A percentile compares a stretch with the other conserved stretches of the same genome.
Evolutionary conservation across 2,888 invertebrate genomes (phyloP).

Genomic region (Lithophane semibrunnea): DNA sequence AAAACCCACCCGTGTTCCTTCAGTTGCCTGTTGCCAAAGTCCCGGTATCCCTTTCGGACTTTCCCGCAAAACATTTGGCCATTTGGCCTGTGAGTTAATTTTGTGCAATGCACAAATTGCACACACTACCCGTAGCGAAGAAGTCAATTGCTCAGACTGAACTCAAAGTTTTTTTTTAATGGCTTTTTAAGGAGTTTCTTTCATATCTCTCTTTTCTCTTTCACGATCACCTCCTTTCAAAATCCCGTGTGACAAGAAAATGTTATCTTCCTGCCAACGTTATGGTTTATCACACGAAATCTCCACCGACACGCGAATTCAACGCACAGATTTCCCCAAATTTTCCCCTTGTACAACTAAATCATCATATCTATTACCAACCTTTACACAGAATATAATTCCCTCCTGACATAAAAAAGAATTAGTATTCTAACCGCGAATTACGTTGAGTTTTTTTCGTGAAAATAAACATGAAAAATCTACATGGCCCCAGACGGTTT

Average conservation of each 20-base stretch:
- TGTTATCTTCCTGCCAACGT: neutral
- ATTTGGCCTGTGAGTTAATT: neutral
- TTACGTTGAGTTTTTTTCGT: conserved; percentile 31
- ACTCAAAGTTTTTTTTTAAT: no score
- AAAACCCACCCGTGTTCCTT: no score
- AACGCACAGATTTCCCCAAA: neutral
- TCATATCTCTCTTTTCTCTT: neutral
- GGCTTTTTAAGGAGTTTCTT: neutral
- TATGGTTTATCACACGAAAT: conserved; percentile 5
- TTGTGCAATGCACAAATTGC: neutral
- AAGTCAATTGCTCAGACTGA: neutral
- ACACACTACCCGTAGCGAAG: neutral
- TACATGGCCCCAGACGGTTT: conserved; percentile 57
- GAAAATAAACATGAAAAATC: conserved; percentile 57
- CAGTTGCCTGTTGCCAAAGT: no score
- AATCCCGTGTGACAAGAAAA: neutral
- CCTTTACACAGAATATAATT: conserved; percentile 22
- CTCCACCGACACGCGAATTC: neutral
- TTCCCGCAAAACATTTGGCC: no score
- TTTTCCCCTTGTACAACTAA: conserved; percentile 7
- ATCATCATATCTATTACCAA: conserved; percentile 40
- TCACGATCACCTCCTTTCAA: neutral
- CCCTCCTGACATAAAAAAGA: conserved; percentile 28
- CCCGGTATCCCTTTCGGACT: no score
- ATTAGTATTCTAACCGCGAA: conserved; percentile 56